phyloP scores from a whole-genome alignment of 2,113 vertebrate genomes.

The Actenoides lindsayi region DNA sequence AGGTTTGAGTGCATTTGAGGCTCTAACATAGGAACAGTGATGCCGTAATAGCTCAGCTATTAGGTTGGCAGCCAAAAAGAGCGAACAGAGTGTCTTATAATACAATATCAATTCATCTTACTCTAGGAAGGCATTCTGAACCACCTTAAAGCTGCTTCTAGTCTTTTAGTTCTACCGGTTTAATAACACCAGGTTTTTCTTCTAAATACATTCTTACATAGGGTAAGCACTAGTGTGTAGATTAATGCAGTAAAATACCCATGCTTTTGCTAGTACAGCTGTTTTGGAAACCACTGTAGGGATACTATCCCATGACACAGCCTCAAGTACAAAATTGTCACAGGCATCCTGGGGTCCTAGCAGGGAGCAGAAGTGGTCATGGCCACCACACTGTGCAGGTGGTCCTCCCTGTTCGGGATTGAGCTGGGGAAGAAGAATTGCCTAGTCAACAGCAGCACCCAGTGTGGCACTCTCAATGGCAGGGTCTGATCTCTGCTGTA shows the following conservation, averaged over 20 bases:
- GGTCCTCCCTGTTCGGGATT: fast-evolving
- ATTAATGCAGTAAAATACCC: fast-evolving
- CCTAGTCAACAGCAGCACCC: not conserved
- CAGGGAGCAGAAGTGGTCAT: not conserved
- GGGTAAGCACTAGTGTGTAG: not conserved
- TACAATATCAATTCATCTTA: not conserved
- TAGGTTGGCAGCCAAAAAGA: constrained; percentile 27
- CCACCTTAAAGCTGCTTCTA: not conserved
- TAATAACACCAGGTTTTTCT: not conserved
- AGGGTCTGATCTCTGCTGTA: not conserved
- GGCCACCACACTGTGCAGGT: fast-evolving
- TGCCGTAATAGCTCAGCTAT: not conserved
- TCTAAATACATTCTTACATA: not conserved
- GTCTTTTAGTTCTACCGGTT: not conserved
- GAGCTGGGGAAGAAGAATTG: not conserved
- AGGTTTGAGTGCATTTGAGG: constrained; percentile 31
- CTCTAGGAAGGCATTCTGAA: not conserved
- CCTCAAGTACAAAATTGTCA: fast-evolving
- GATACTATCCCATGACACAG: not conserved
- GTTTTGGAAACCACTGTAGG: not conserved
- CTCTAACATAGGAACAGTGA: not conserved
- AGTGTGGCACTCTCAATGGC: not conserved
- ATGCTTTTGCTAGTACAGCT: not conserved
- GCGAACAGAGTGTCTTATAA: not conserved
- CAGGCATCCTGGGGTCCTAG: not conserved